phyloP scores from a whole-genome alignment of 2,113 vertebrate species.

The Larimichthys crocea region DNA sequence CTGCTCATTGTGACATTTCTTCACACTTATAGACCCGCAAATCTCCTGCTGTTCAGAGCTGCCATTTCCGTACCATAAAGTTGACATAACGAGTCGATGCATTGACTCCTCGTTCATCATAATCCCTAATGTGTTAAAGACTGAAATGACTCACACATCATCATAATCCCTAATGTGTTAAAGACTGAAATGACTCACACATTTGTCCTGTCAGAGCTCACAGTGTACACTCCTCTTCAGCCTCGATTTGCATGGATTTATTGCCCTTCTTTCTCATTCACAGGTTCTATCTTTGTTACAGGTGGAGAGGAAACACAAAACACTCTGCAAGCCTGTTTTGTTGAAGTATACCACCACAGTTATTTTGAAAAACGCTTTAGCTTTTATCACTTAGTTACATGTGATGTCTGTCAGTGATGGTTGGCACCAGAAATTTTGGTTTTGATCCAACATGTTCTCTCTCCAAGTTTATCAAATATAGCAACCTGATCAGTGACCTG shows the following conservation, averaged over 20 bases:
- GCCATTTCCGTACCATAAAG: slow-evolving; percentile 21
- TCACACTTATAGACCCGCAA: slow-evolving; percentile 25
- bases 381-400: background rate
- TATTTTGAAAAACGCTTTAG: background rate
- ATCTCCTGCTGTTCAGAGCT: slow-evolving; percentile 32
- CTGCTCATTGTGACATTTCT: slow-evolving; percentile 39
- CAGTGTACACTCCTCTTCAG: background rate
- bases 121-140: slow-evolving; percentile 36
- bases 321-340: background rate
- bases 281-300: no score
- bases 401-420: no score
- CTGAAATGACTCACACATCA: background rate
- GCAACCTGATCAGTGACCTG: no score
- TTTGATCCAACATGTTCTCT: background rate
- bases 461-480: no score
- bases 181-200: slow-evolving; percentile 9
- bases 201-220: background rate
- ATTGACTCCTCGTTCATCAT: slow-evolving; percentile 24
- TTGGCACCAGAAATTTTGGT: no score
- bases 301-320: no score
- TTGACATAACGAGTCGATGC: background rate
- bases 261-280: background rate
- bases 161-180: slow-evolving; percentile 34
- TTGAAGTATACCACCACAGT: background rate
- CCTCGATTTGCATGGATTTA: background rate